phyloP scores from a whole-genome alignment of 1,140 invertebrate species.

The Pseudomyrmex sp. region DNA sequence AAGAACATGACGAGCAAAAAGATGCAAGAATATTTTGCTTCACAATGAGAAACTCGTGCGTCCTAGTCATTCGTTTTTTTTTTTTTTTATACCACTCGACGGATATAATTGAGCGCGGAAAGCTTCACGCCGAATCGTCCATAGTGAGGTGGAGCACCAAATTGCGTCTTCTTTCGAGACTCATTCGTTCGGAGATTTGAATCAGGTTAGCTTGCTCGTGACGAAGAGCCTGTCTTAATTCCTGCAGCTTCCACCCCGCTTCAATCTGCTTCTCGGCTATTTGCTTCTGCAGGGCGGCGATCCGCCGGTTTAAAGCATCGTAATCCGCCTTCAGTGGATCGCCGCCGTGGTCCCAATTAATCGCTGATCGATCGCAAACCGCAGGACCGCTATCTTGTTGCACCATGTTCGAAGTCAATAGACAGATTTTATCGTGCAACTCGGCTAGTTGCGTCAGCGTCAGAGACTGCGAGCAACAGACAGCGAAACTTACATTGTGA shows the following conservation, averaged over 20 bases:
- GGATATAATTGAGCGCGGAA: not conserved
- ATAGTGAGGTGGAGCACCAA: slow-evolving; percentile 66
- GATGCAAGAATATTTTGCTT: not conserved
- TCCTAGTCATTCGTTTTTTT: no score
- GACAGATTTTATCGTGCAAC: slow-evolving; percentile 79
- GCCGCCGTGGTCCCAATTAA: slow-evolving; percentile 3
- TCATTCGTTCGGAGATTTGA: slow-evolving; percentile 74
- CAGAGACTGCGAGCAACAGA: slow-evolving; percentile 69
- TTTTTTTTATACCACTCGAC: not conserved
- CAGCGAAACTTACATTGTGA: not conserved
- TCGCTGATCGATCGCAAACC: not conserved
- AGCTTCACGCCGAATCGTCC: slow-evolving; percentile 48
- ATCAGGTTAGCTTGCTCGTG: slow-evolving; percentile 74
- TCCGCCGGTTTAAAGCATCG: slow-evolving; percentile 73
- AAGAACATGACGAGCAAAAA: not conserved
- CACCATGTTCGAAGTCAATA: slow-evolving; percentile 74
- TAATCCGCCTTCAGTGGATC: slow-evolving; percentile 63
- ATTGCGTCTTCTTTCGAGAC: slow-evolving; percentile 75
- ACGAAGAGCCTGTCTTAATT: slow-evolving; percentile 70
- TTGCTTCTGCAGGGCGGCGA: slow-evolving; percentile 78
- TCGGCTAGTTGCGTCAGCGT: slow-evolving; percentile 78
- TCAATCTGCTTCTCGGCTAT: slow-evolving; percentile 77
- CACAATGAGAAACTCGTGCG: not conserved
- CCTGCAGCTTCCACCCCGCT: slow-evolving; percentile 70
- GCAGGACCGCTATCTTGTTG: slow-evolving; percentile 58